Evolutionary conservation across 2,113 vertebrate genomes (phyloP).

Genomic region (Phrynocephalus versicolor): DNA sequence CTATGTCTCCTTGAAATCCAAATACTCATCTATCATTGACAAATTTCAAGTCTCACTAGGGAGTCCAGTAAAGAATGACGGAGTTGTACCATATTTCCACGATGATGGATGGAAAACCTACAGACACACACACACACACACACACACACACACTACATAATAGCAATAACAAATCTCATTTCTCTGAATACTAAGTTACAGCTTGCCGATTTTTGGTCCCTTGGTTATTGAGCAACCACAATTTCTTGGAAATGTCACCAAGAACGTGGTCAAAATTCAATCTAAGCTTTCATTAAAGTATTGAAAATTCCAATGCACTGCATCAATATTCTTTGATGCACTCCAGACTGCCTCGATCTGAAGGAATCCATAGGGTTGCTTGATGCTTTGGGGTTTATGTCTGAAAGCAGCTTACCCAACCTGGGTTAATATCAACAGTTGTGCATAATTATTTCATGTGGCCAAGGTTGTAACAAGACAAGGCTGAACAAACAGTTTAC

Average conservation of each 20-base stretch:
- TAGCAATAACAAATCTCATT: constrained; percentile 37
- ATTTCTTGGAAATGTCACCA: constrained; percentile 51
- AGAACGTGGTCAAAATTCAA: constrained; percentile 51
- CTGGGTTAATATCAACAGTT: constrained; percentile 50
- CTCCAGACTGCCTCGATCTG: constrained; percentile 52
- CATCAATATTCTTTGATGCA: constrained; percentile 41
- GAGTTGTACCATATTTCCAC: neutral
- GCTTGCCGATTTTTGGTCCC: constrained; percentile 40
- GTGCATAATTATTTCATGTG: constrained; percentile 9
- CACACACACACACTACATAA: constrained; percentile 29
- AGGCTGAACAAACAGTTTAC: neutral
- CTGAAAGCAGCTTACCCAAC: constrained; percentile 42
- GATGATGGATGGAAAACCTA: constrained; percentile 24
- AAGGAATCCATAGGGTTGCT: constrained; percentile 47
- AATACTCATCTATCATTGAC: constrained; percentile 38
- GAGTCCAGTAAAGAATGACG: constrained; percentile 20
- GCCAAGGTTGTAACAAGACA: neutral
- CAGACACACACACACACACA: neutral
- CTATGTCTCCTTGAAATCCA: constrained; percentile 25
- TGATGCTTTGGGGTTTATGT: constrained; percentile 50
- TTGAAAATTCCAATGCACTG: constrained; percentile 39
- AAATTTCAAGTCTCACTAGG: constrained; percentile 17
- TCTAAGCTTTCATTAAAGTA: constrained; percentile 59
- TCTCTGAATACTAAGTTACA: constrained; percentile 22
- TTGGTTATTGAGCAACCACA: constrained; percentile 45